Evolutionary conservation across 2,113 vertebrate species (phyloP).

Genomic region (Alligator sinensis): DNA sequence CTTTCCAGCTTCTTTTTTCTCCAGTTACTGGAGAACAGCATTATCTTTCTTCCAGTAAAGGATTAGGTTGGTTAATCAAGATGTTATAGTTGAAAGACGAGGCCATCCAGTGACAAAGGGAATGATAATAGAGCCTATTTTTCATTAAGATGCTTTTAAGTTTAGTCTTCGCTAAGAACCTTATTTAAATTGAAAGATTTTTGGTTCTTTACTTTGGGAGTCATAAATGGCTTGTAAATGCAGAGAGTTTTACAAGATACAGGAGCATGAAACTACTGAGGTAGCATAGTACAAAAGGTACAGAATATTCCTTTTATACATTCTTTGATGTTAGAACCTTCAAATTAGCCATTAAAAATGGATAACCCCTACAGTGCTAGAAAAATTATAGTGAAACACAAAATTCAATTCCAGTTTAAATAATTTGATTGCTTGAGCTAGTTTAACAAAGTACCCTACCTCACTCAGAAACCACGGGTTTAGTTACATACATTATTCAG

Average conservation of each 20-base stretch:
- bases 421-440: constrained; percentile 43
- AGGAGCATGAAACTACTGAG: constrained; percentile 16
- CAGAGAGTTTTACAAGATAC: constrained; percentile 60
- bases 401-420: constrained; percentile 72
- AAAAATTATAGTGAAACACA: constrained; percentile 68
- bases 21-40: constrained; percentile 30
- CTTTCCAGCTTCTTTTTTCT: constrained; percentile 29
- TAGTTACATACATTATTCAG: neutral
- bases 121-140: constrained; percentile 48
- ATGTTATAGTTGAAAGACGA: constrained; percentile 56
- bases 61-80: constrained; percentile 64
- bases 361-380: constrained; percentile 41
- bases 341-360: constrained; percentile 70
- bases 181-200: constrained; percentile 73
- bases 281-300: constrained; percentile 4
- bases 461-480: constrained; percentile 12
- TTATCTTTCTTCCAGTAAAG: constrained; percentile 36
- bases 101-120: constrained; percentile 10
- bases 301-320: constrained; percentile 37
- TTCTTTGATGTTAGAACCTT: constrained; percentile 58
- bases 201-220: constrained; percentile 50
- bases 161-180: constrained; percentile 61
- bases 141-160: constrained; percentile 73
- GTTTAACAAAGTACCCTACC: constrained; percentile 27
- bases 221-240: constrained; percentile 14